phyloP scores from a whole-genome alignment of 2,113 vertebrate species.

The Procavia capensis region DNA sequence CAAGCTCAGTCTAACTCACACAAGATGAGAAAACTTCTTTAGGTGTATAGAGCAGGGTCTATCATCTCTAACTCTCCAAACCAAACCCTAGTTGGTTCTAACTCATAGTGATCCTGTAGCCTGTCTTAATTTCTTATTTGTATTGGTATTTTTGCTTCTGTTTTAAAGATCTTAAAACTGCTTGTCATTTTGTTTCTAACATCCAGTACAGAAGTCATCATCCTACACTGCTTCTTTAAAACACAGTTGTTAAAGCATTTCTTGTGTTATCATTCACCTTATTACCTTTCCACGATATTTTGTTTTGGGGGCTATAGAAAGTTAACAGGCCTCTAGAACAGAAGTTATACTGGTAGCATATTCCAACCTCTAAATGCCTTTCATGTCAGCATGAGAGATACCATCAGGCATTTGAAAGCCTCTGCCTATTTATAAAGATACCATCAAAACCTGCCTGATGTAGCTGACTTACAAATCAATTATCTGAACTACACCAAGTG shows the following conservation, averaged over 20 bases:
- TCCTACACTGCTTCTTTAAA: conserved; percentile 19
- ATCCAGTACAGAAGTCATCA: background rate
- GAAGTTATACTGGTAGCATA: conserved; percentile 58
- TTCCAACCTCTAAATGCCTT: conserved; percentile 89
- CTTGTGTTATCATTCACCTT: conserved; percentile 31
- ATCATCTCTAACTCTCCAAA: too few relatives aligned
- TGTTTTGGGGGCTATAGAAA: conserved; percentile 2
- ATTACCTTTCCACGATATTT: conserved; percentile 48
- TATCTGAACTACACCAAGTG: conserved; percentile 86
- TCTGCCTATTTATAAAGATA: conserved; percentile 89
- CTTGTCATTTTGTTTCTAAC: conserved; percentile 43
- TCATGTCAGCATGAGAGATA: conserved; percentile 87
- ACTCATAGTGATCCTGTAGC: too few relatives aligned
- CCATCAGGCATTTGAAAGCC: conserved; percentile 87
- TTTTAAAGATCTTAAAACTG: conserved; percentile 25
- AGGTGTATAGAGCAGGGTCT: fast-evolving
- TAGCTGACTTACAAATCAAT: conserved; percentile 90
- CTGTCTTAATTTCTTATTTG: background rate
- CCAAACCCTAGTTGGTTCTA: too few relatives aligned
- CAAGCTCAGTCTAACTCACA: background rate
- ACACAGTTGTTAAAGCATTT: conserved; percentile 38
- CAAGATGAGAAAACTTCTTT: background rate
- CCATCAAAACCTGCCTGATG: conserved; percentile 88
- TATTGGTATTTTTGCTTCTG: conserved; percentile 8
- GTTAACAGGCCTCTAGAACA: conserved; percentile 66